A percentile compares a stretch with the other conserved stretches of the same genome.
phyloP scores from a whole-genome alignment of 2,113 vertebrate species.

The Paralichthys olivaceus region DNA sequence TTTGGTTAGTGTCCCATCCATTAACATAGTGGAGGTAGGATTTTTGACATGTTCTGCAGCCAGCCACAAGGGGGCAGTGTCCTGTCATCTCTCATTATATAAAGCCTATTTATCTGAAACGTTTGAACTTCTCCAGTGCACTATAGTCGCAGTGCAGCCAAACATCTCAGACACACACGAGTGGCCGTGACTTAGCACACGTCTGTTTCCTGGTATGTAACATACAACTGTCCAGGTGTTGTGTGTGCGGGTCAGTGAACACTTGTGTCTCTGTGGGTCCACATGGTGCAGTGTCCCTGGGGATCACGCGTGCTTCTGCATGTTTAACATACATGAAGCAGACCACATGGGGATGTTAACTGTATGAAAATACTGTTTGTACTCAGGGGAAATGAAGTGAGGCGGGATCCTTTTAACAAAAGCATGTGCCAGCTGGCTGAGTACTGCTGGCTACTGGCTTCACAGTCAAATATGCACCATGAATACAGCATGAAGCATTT shows the following conservation, averaged over 20 bases:
- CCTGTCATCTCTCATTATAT: not conserved
- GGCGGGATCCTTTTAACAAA: not conserved
- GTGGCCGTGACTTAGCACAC: constrained; percentile 26
- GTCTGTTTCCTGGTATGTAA: constrained; percentile 47
- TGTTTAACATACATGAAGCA: constrained; percentile 43
- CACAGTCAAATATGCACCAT: not conserved
- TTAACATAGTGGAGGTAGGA: too few relatives aligned
- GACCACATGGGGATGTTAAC: constrained; percentile 26
- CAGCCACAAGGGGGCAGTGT: too few relatives aligned
- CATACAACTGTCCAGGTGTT: constrained; percentile 70
- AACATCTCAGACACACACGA: constrained; percentile 29
- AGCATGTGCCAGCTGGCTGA: not conserved
- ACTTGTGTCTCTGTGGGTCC: constrained; percentile 18
- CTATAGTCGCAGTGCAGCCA: not conserved
- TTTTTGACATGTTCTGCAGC: too few relatives aligned
- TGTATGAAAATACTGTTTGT: constrained; percentile 26
- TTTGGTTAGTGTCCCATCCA: not conserved
- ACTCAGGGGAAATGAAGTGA: not conserved
- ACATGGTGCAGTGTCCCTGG: constrained; percentile 39
- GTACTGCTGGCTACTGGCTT: not conserved
- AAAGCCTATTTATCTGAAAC: not conserved
- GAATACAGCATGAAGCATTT: not conserved
- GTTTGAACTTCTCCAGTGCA: not conserved
- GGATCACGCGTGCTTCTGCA: constrained; percentile 48
- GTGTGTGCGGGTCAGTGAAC: constrained; percentile 68